phyloP scores from a whole-genome alignment of 2,113 vertebrate species.

The Boleophthalmus pectinirostris region DNA sequence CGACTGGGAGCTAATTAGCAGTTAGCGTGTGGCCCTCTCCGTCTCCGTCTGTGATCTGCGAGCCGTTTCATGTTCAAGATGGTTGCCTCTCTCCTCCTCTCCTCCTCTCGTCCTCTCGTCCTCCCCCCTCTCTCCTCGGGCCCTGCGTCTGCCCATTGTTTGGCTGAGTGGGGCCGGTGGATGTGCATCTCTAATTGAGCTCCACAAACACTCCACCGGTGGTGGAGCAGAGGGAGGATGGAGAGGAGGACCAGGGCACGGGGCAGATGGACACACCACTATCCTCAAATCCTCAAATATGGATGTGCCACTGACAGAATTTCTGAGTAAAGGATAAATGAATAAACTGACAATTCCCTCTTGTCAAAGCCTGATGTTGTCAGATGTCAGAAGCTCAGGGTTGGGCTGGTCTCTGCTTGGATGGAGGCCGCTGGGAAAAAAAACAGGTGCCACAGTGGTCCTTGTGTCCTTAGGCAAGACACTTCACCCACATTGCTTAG shows the following conservation, averaged over 20 bases:
- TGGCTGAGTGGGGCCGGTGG: not conserved
- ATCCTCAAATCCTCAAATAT: too few relatives aligned
- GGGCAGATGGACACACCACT: not conserved
- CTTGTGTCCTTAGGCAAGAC: too few relatives aligned
- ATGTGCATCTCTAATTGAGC: conserved; percentile 1
- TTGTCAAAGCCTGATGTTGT: too few relatives aligned
- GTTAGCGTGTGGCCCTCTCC: conserved; percentile 6
- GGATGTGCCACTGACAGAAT: too few relatives aligned
- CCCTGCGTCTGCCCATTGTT: not conserved
- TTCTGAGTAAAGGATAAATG: too few relatives aligned
- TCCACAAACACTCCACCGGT: not conserved
- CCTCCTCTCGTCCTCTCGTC: too few relatives aligned
- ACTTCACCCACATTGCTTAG: too few relatives aligned
- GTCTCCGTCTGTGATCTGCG: conserved; percentile 47
- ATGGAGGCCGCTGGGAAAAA: too few relatives aligned
- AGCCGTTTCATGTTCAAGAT: conserved; percentile 33
- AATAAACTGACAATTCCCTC: too few relatives aligned
- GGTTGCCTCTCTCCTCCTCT: conserved; percentile 34
- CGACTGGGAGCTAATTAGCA: conserved; percentile 60
- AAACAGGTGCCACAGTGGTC: too few relatives aligned
- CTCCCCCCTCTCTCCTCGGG: conserved; percentile 29
- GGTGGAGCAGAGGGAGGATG: not conserved
- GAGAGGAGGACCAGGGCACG: not conserved
- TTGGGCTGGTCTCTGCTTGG: too few relatives aligned
- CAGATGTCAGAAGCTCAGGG: too few relatives aligned